Percentiles rank a stretch among this genome's conserved stretches.
Conservation (phyloP, 23 tunicate species). For the Ascidia mentula region DNA sequence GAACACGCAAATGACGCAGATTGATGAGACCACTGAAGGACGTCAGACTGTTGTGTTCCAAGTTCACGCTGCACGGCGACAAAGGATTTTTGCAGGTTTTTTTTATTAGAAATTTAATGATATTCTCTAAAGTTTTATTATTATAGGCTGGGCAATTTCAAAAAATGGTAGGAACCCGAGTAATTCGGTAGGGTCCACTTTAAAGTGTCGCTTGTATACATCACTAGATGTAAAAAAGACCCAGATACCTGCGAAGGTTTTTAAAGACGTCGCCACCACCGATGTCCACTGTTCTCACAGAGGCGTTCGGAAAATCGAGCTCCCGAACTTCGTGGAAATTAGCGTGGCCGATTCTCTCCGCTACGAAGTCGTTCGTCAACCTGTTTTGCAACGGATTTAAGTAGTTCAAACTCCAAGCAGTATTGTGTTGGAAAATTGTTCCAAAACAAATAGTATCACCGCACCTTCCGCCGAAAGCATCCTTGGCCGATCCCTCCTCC, state of each 20-base stretch:
- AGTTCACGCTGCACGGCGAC: constrained; percentile 67
- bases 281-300: constrained; percentile 72
- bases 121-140: background rate
- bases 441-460: no score
- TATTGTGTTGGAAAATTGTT: no score
- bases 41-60: constrained; percentile 89
- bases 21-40: constrained; percentile 89
- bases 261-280: constrained; percentile 77
- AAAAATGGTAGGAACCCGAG: no score
- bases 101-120: background rate
- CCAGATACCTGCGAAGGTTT: constrained; percentile 64
- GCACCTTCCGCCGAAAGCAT: constrained; percentile 94
- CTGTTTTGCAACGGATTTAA: no score
- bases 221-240: background rate
- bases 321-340: constrained; percentile 83
- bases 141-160: no score
- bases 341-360: constrained; percentile 84
- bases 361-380: constrained; percentile 91
- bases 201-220: background rate
- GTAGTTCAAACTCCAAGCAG: no score
- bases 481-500: constrained; percentile 86
- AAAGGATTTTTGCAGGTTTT: background rate
- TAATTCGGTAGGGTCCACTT: no score
- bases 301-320: constrained; percentile 77
- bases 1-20: constrained; percentile 69